Conservation (phyloP, 2,797 vertebrate genomes). For the Poecilia picta region DNA sequence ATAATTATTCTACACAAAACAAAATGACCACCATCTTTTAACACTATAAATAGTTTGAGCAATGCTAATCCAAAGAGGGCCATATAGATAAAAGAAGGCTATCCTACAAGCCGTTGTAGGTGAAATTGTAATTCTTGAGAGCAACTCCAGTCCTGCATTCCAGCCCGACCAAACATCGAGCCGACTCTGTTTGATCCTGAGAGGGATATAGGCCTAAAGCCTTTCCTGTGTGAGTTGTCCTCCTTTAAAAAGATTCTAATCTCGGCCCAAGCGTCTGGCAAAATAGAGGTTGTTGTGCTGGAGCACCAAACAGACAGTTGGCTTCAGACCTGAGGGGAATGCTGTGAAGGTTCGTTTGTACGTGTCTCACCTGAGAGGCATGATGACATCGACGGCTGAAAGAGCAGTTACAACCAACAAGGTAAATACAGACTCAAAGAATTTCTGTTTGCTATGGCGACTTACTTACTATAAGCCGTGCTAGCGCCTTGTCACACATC, state of each 20-base stretch:
- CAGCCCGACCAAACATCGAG: slow-evolving; percentile 68
- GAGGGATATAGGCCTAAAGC: slow-evolving; percentile 76
- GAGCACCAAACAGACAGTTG: slow-evolving; percentile 67
- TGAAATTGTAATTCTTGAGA: slow-evolving; percentile 66
- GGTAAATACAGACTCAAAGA: slow-evolving; percentile 44
- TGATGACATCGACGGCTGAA: slow-evolving; percentile 39
- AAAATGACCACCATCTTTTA: slow-evolving; percentile 41
- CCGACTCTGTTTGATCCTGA: slow-evolving; percentile 77
- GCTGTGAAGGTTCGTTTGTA: slow-evolving; percentile 59
- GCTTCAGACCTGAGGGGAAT: slow-evolving; percentile 67
- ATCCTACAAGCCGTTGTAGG: slow-evolving; percentile 51
- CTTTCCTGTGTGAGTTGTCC: slow-evolving; percentile 73
- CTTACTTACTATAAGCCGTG: slow-evolving; percentile 11
- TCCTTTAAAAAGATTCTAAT: slow-evolving; percentile 80
- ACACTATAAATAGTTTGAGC: slow-evolving; percentile 43
- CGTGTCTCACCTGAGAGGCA: slow-evolving; percentile 59
- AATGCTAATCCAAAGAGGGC: slow-evolving; percentile 35
- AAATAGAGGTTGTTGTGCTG: slow-evolving; percentile 76
- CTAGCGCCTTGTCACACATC: slow-evolving; percentile 18
- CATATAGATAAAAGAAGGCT: slow-evolving; percentile 37
- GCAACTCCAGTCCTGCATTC: slow-evolving; percentile 52
- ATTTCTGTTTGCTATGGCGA: slow-evolving; percentile 36
- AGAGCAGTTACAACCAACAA: slow-evolving; percentile 45
- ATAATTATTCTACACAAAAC: background rate
- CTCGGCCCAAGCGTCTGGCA: slow-evolving; percentile 75